Conservation (phyloP, 2,113 vertebrate genomes). For the Myotis davidii region DNA sequence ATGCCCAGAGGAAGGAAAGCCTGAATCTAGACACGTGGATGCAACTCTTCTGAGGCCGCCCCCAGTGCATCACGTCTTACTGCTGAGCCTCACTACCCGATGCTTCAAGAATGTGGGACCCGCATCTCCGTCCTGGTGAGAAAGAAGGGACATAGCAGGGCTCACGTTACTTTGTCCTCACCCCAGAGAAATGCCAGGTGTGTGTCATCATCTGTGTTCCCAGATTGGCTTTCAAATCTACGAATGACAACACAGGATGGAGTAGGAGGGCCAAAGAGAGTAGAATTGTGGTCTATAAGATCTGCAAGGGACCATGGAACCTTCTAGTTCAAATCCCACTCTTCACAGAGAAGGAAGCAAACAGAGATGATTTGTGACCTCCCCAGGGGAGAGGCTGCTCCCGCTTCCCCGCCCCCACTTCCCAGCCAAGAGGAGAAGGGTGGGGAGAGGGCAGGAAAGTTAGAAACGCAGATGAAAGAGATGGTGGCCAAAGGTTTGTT, state of each 20-base stretch:
- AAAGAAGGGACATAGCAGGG: background rate
- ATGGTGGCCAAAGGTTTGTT: background rate
- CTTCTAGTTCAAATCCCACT: background rate
- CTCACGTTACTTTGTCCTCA: background rate
- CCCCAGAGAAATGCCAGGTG: background rate
- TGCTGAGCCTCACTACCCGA: background rate
- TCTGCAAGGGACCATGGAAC: background rate
- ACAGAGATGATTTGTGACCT: background rate
- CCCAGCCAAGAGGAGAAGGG: rapidly evolving
- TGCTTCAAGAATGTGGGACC: background rate
- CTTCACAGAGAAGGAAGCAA: background rate
- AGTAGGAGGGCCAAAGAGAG: background rate
- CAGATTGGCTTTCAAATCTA: background rate
- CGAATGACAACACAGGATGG: too few species aligned
- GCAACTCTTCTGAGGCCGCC: background rate
- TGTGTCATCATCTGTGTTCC: background rate
- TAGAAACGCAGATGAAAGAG: background rate
- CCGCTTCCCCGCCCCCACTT: rapidly evolving
- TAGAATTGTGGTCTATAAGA: background rate
- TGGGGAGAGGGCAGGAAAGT: background rate
- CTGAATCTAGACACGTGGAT: background rate
- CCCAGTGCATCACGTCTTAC: rapidly evolving
- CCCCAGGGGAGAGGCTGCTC: background rate
- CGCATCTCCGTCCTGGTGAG: background rate
- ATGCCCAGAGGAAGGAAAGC: background rate